These are phyloP conservation scores for Danio aesculapii DNA, from an alignment of 2,797 vertebrate genomes.

Conservation along the genomic window DNA sequence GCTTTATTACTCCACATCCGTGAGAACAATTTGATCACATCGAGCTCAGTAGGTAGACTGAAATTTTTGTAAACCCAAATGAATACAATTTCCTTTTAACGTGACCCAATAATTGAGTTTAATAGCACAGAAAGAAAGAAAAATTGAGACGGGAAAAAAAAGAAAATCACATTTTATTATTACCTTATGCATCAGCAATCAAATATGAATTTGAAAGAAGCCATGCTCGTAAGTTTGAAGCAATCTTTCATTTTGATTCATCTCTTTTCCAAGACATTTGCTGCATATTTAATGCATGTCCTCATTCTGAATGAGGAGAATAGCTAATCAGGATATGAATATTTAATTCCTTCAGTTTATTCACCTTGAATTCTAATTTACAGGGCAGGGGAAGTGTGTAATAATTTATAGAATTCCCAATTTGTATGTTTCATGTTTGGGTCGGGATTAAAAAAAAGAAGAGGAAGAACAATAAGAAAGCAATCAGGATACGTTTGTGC, in stretches of 20 bases:
- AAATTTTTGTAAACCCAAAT: not conserved
- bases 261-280: conserved; percentile 42
- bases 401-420: not conserved
- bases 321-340: conserved; percentile 75
- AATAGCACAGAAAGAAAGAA: not conserved
- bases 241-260: conserved; percentile 47
- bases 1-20: not conserved
- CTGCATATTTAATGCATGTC: conserved; percentile 72
- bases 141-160: not conserved
- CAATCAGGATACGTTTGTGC: not conserved
- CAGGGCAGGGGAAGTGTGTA: conserved; percentile 15
- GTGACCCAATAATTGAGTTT: conserved; percentile 28
- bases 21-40: conserved; percentile 5
- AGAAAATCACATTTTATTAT: conserved; percentile 8
- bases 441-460: not conserved
- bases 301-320: conserved; percentile 72
- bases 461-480: not conserved
- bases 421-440: not conserved
- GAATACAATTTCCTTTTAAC: conserved; percentile 9
- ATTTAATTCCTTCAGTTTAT: conserved; percentile 67
- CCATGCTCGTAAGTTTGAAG: conserved; percentile 6
- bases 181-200: conserved; percentile 36
- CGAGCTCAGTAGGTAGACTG: not conserved
- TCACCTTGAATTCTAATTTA: conserved; percentile 45
- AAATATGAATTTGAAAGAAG: conserved; percentile 28